phyloP scores from a whole-genome alignment of 2,888 invertebrate genomes.

The Polia nebulosa region DNA sequence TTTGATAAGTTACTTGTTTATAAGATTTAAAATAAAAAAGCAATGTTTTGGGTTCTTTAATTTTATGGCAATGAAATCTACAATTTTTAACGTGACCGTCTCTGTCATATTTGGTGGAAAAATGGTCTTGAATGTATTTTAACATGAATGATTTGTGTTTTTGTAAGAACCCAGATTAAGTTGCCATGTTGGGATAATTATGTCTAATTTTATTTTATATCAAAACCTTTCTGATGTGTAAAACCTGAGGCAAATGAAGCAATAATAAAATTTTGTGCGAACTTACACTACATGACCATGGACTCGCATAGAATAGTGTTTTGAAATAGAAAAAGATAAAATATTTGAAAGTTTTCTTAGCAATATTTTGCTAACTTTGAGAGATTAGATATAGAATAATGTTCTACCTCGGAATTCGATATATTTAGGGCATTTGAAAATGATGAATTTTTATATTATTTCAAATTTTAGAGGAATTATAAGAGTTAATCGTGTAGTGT shows the following conservation, averaged over 20 bases:
- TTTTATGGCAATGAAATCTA: constrained; percentile 49
- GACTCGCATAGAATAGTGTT: constrained; percentile 38
- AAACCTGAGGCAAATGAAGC: constrained; percentile 70
- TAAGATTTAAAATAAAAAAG: constrained; percentile 59
- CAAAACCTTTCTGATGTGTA: constrained; percentile 54
- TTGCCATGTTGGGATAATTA: constrained; percentile 61
- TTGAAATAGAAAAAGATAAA: constrained; percentile 48
- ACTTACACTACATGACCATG: constrained; percentile 66
- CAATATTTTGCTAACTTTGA: constrained; percentile 59
- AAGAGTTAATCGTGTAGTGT: constrained; percentile 64
- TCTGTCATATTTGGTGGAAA: constrained; percentile 44
- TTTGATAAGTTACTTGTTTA: constrained; percentile 68
- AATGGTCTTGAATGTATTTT: constrained; percentile 33
- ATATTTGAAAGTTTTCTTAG: constrained; percentile 52
- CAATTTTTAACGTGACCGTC: constrained; percentile 21
- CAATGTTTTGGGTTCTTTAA: constrained; percentile 51
- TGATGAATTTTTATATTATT: constrained; percentile 59
- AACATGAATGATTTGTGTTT: constrained; percentile 18
- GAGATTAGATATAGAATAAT: constrained; percentile 64
- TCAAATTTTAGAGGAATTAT: constrained; percentile 60
- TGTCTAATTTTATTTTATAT: constrained; percentile 51
- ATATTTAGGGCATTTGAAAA: constrained; percentile 62
- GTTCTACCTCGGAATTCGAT: constrained; percentile 64
- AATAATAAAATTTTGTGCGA: constrained; percentile 65
- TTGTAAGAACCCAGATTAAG: constrained; percentile 38